Evolutionary conservation across 2,113 vertebrate genomes (phyloP).

Genomic region (Balaeniceps rex): DNA sequence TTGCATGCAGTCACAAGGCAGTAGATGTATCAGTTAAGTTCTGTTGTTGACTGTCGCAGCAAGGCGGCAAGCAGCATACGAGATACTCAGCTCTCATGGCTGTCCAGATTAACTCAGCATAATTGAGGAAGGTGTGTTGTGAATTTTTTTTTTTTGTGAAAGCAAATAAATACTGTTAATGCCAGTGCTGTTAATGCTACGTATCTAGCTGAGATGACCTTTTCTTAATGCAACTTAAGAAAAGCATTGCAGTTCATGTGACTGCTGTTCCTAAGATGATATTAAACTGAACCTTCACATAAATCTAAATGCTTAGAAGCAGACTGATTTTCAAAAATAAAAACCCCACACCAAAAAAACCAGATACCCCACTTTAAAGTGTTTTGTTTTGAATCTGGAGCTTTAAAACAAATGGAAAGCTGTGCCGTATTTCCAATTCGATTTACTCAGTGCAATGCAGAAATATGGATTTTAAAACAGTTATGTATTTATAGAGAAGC

Average conservation of each 20-base stretch:
- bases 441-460: background rate
- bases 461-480: background rate
- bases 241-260: background rate
- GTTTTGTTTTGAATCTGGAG: background rate
- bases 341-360: background rate
- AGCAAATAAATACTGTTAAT: background rate
- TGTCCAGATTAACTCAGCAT: background rate
- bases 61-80: background rate
- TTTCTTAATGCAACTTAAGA: background rate
- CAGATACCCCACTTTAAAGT: background rate
- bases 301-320: background rate
- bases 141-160: background rate
- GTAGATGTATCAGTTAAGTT: background rate
- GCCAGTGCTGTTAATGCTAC: background rate
- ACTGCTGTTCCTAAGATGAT: background rate
- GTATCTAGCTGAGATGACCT: background rate
- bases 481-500: conserved; percentile 7
- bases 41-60: background rate
- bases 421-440: background rate
- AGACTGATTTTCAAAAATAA: background rate
- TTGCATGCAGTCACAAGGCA: background rate
- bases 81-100: background rate
- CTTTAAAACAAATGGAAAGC: background rate
- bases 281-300: background rate
- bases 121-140: background rate